A percentile compares a stretch with the other conserved stretches of the same genome.
phyloP scores from a whole-genome alignment of 2,797 vertebrate genomes.

The Acanthiza pusilla region DNA sequence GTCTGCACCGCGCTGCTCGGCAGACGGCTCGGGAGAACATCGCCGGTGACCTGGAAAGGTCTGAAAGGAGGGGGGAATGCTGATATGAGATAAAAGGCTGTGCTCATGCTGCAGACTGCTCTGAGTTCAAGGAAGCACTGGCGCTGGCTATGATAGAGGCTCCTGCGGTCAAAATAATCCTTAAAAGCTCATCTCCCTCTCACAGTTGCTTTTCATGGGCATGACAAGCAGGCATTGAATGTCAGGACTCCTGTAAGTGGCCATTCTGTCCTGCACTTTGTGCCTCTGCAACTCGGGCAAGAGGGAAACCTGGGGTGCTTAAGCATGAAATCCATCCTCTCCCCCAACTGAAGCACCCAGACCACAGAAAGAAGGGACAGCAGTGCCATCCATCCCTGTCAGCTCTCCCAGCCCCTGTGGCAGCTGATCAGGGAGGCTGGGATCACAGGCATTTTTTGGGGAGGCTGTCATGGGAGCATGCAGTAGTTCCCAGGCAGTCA shows the following conservation, averaged over 20 bases:
- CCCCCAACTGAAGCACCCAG: not conserved
- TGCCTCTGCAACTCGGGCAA: not conserved
- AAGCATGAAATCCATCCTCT: not conserved
- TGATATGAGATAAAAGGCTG: not conserved
- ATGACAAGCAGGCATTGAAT: not conserved
- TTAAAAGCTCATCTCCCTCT: not conserved
- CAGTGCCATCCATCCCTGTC: not conserved
- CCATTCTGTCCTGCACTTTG: not conserved
- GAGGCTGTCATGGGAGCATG: fast-evolving
- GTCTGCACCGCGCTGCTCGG: not conserved
- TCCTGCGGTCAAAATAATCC: not conserved
- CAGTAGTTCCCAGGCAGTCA: fast-evolving
- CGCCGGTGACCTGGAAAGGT: not conserved
- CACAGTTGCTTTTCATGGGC: not conserved
- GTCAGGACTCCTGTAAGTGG: not conserved
- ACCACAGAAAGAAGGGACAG: not conserved
- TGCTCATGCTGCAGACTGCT: not conserved
- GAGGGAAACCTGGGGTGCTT: not conserved
- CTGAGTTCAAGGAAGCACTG: not conserved
- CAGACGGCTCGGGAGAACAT: not conserved
- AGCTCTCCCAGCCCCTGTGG: not conserved
- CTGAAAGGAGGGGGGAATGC: not conserved
- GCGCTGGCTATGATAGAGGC: not conserved
- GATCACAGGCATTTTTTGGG: not conserved
- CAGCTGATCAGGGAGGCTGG: fast-evolving